These are phyloP conservation scores for Pollenia amentaria DNA, from an alignment of 2,888 invertebrate genomes.

Conservation along the genomic window DNA sequence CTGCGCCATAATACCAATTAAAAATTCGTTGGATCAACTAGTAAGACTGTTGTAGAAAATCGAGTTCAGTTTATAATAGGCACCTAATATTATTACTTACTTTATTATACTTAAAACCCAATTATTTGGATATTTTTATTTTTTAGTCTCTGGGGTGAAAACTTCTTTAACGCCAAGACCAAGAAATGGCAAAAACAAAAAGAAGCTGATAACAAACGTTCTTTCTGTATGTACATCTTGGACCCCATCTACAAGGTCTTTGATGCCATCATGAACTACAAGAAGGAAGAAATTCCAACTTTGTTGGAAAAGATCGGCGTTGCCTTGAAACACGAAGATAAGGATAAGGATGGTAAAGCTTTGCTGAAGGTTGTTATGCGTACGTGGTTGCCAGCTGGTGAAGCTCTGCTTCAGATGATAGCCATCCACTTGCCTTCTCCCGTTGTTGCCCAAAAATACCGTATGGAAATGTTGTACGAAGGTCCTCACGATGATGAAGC, in stretches of 20 bases:
- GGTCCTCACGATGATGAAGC: constrained; percentile 98
- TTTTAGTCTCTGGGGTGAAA: constrained; percentile 96
- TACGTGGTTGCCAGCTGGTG: constrained; percentile 99
- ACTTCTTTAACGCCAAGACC: constrained; percentile 98
- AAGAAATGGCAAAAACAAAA: constrained; percentile 99
- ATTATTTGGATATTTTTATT: not conserved
- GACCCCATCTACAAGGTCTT: constrained; percentile 99
- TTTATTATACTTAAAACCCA: too few species aligned
- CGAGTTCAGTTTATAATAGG: too few species aligned
- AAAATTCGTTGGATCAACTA: not conserved
- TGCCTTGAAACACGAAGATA: constrained; percentile 96
- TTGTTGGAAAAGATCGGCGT: constrained; percentile 96
- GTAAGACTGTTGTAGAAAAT: too few species aligned
- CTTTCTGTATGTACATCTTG: constrained; percentile 99
- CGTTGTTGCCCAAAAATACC: constrained; percentile 99
- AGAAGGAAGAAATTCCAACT: constrained; percentile 95
- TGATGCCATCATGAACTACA: constrained; percentile 94
- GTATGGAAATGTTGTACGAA: constrained; percentile 99
- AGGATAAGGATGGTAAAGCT: constrained; percentile 98
- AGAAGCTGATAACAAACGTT: constrained; percentile 96
- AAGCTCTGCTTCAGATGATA: constrained; percentile 99
- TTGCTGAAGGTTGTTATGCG: constrained; percentile 99
- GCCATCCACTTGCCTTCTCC: constrained; percentile 99
- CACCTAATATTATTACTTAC: not conserved
- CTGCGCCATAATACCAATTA: too few species aligned